These are phyloP conservation scores for Ceraclea dissimilis DNA, from an alignment of 2,888 invertebrate genomes.

Conservation along the genomic window DNA sequence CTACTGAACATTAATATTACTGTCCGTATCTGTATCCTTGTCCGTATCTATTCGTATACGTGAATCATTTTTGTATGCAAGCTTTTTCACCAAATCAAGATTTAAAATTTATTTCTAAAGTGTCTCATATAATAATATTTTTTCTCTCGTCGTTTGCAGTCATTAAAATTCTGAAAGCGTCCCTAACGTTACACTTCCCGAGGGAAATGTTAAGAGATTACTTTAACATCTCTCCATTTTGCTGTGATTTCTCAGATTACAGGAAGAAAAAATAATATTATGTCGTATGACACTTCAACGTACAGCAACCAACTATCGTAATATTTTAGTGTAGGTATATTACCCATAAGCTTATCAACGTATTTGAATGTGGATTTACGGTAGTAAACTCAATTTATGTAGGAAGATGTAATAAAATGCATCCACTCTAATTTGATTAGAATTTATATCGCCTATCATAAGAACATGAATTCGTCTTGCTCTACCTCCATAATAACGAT, in stretches of 20 bases:
- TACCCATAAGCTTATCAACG: too few species aligned
- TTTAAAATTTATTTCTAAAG: slow-evolving; percentile 1
- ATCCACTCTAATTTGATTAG: too few species aligned
- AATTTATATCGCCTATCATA: too few species aligned
- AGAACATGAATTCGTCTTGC: too few species aligned
- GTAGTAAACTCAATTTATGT: too few species aligned
- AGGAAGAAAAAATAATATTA: not conserved
- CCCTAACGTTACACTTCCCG: not conserved
- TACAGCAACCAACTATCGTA: not conserved
- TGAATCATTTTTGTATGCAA: not conserved
- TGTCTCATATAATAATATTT: not conserved
- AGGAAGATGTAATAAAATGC: too few species aligned
- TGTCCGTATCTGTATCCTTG: too few species aligned
- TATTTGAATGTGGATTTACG: too few species aligned
- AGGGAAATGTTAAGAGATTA: not conserved
- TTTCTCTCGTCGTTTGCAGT: not conserved
- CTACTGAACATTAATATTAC: too few species aligned
- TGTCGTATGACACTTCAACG: not conserved
- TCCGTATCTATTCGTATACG: too few species aligned
- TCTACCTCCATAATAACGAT: too few species aligned
- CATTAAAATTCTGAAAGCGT: not conserved
- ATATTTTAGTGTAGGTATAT: too few species aligned
- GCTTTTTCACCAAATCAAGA: not conserved
- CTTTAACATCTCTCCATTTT: not conserved
- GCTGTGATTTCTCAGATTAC: not conserved